Percentiles rank a stretch among this genome's conserved stretches.
phyloP scores from a whole-genome alignment of 2,888 invertebrate genomes.

The Cheilosia variabilis region DNA sequence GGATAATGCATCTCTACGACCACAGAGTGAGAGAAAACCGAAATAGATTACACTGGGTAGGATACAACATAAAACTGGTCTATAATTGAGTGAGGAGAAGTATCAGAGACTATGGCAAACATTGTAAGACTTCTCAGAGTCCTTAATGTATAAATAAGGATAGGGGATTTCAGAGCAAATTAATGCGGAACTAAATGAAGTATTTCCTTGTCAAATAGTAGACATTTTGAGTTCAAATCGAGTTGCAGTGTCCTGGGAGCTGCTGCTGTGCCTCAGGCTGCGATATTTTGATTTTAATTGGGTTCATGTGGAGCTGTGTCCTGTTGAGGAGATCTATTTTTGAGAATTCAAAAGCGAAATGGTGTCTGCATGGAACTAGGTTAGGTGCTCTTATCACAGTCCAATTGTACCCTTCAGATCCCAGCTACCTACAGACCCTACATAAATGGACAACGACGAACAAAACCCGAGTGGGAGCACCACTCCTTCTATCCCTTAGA shows the following conservation, averaged over 20 bases:
- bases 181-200: conserved; percentile 59
- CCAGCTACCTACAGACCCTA: too few relatives aligned
- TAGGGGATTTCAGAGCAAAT: conserved; percentile 60
- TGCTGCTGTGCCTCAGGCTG: too few relatives aligned
- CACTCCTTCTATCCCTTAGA: neutral
- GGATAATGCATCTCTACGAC: conserved; percentile 16
- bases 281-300: too few relatives aligned
- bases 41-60: conserved; percentile 10
- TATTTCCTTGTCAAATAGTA: conserved; percentile 27
- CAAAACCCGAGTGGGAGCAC: neutral
- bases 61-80: neutral
- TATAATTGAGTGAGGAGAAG: conserved; percentile 7
- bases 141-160: conserved; percentile 51
- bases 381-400: too few relatives aligned
- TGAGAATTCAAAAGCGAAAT: too few relatives aligned
- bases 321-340: too few relatives aligned
- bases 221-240: neutral
- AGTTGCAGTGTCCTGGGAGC: neutral
- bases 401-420: too few relatives aligned
- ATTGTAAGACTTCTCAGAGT: conserved; percentile 22
- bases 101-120: neutral
- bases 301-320: neutral
- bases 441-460: neutral
- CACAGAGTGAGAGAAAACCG: conserved; percentile 5
- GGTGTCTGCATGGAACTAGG: too few relatives aligned